These are phyloP conservation scores for Reinhardtius hippoglossoides DNA, from an alignment of 2,113 vertebrate genomes.

Conservation along the genomic window DNA sequence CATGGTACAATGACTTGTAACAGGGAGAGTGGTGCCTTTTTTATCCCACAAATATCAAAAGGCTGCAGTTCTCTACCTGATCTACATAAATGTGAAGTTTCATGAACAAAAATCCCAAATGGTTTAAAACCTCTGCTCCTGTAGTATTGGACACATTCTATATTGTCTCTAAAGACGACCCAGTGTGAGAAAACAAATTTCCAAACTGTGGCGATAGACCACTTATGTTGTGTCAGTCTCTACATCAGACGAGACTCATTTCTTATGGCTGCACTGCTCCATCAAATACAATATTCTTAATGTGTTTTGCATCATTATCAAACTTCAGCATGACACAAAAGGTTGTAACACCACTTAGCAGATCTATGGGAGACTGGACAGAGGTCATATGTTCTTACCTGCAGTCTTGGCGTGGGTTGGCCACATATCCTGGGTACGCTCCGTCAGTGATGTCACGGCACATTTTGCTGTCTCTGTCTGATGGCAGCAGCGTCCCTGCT, in stretches of 20 bases:
- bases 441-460: slow-evolving; percentile 91
- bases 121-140: neutral
- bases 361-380: neutral
- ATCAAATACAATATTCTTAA: neutral
- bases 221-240: neutral
- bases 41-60: neutral
- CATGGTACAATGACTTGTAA: neutral
- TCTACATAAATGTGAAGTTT: neutral
- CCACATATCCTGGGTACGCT: slow-evolving; percentile 91
- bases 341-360: neutral
- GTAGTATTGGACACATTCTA: neutral
- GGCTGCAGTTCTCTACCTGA: neutral
- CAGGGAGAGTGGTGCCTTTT: neutral
- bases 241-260: neutral
- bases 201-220: too few species aligned
- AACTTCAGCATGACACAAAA: too few species aligned
- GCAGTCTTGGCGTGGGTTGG: slow-evolving; percentile 95
- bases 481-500: slow-evolving; percentile 92
- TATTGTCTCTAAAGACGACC: neutral
- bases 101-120: neutral
- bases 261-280: neutral
- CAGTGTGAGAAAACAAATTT: too few species aligned
- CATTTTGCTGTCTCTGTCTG: slow-evolving; percentile 94
- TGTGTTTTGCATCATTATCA: too few species aligned
- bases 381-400: slow-evolving; percentile 78